Base-by-base conservation (phyloP, 2,113 vertebrate genomes). In the Saccopteryx bilineata region DNA sequence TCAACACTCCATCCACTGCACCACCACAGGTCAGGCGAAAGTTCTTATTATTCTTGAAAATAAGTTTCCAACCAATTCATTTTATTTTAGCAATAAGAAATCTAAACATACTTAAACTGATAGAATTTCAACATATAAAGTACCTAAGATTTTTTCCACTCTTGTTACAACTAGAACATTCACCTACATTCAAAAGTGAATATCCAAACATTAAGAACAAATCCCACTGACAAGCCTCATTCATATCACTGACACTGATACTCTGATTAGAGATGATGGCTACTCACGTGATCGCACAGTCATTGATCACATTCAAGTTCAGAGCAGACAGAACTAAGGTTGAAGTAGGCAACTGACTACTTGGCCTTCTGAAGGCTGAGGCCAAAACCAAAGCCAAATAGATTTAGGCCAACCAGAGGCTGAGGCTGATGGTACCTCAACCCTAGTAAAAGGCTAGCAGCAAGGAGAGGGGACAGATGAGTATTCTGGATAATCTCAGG, bases 31-130 rank as follows among this genome's bases (percentile, higher is more conserved):
- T n/a, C n/a, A n/a, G n/a, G n/a, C n/a, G 39, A 39, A 39, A 39
- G 39, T 39, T 39, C 39, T 39, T 58, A 33, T 72, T 79, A 48
- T 52, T 90, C 71, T 95, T 84, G 8, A 88, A 88, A 82, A 86
- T 14, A 87, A 75, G 5, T 65, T 90, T 50, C 58, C 9, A 69
- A 61, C 58, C n/a, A 48, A 13, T 23, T 56, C 75, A 71, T 58
- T 74, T n/a, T 65, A 75, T 60, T 75, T 74, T 68, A 74, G 15
- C 65, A 80, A 87, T 46, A 75, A 71, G 19, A 39, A 39, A 39
- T 75, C 14, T 84, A 76, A 94, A 68, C 9, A 23, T 17, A 46
- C 61, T 58, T 78, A 46, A 79, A 83, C 13, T 63, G 50, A 79
- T 46, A 79, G 52, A 74, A 72, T 68, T 79, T 75, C 68, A 90